Percentiles rank a stretch among this genome's conserved stretches.
Conservation (phyloP, 2,113 vertebrate genomes). For the Geococcyx californianus region DNA sequence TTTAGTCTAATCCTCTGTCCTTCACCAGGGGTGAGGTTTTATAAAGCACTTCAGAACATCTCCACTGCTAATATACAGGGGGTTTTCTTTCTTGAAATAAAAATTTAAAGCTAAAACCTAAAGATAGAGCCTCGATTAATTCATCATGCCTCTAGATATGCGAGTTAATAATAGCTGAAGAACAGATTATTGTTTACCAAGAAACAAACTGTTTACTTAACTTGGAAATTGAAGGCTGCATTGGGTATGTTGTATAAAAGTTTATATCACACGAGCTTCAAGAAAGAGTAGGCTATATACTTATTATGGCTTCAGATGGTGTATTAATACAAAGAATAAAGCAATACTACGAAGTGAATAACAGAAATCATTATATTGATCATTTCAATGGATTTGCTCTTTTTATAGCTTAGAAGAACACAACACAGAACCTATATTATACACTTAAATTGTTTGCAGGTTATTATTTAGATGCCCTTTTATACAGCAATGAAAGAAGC, state of each 20-base stretch:
- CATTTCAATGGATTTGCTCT: neutral
- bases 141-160: neutral
- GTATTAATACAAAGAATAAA: neutral
- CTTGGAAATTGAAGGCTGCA: neutral
- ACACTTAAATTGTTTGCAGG: neutral
- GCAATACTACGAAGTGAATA: neutral
- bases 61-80: neutral
- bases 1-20: neutral
- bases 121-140: neutral
- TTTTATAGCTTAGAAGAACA: neutral
- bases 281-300: neutral
- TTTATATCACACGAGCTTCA: fast-evolving
- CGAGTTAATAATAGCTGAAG: neutral
- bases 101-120: neutral
- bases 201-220: neutral
- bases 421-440: neutral
- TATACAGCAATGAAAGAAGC: neutral
- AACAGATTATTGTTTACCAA: neutral
- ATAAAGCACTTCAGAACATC: neutral
- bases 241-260: neutral
- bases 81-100: neutral
- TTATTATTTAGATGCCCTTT: neutral
- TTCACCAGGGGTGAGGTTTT: neutral
- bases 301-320: neutral
- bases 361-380: neutral